Percentiles rank a stretch among this genome's conserved stretches.
Conservation (phyloP, 2,888 invertebrate species). For the Brachypterus glaber region DNA sequence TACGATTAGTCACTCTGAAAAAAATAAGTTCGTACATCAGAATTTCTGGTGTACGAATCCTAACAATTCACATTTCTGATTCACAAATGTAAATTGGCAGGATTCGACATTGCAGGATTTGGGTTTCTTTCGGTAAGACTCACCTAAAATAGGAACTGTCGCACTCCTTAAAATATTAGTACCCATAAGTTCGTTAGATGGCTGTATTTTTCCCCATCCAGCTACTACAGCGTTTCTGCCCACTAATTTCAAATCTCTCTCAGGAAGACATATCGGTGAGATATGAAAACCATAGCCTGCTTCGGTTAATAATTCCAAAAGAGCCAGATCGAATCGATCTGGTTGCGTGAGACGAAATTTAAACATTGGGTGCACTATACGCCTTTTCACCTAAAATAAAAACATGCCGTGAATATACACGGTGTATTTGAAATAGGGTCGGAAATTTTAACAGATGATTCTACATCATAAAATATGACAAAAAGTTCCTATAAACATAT, state of each 20-base stretch:
- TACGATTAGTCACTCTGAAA: too few relatives aligned
- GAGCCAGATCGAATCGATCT: conserved; percentile 70
- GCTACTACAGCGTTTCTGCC: conserved; percentile 60
- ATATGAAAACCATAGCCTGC: conserved; percentile 52
- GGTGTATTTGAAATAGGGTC: too few relatives aligned
- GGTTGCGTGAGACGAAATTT: conserved; percentile 75
- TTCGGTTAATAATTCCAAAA: conserved; percentile 60
- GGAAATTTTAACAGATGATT: too few relatives aligned
- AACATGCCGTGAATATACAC: too few relatives aligned
- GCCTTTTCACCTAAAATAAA: conserved; percentile 50
- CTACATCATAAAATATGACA: too few relatives aligned
- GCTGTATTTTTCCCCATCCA: conserved; percentile 77
- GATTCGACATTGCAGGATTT: too few relatives aligned
- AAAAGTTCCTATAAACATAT: too few relatives aligned
- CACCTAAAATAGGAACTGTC: conserved; percentile 69
- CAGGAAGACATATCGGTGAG: conserved; percentile 69
- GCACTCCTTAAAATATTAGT: conserved; percentile 74
- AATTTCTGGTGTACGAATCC: too few relatives aligned
- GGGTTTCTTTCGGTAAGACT: too few relatives aligned
- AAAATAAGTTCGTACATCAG: too few relatives aligned
- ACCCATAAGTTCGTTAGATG: conserved; percentile 62
- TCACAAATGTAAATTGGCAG: too few relatives aligned
- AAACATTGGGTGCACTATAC: conserved; percentile 71
- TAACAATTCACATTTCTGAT: too few relatives aligned
- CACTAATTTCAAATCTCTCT: conserved; percentile 37